A percentile compares a stretch with the other conserved stretches of the same genome.
Conservation (phyloP, 2,113 vertebrate species). For the Aldabrachelys gigantea region DNA sequence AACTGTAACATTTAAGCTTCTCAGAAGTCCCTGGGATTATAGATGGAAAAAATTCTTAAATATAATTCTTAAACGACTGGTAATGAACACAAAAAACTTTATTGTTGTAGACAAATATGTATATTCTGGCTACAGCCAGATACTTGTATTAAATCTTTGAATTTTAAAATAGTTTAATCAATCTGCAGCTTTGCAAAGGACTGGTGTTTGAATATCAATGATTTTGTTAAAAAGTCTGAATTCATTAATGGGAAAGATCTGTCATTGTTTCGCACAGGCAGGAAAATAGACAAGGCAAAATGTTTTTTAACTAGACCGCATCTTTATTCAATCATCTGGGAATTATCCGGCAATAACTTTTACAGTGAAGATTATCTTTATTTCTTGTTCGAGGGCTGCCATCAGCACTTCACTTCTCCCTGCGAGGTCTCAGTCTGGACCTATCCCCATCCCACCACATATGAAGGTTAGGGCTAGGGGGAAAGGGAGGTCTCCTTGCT, state of each 20-base stretch:
- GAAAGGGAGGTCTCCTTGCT: neutral
- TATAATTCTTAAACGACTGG: neutral
- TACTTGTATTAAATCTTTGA: neutral
- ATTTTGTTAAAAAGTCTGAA: neutral
- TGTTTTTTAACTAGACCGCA: neutral
- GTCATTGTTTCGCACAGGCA: neutral
- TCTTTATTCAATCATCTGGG: neutral
- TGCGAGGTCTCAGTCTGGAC: neutral
- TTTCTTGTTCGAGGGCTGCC: neutral
- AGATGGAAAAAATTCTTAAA: too few species aligned
- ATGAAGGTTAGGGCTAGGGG: accelerated
- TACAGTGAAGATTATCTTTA: neutral
- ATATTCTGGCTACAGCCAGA: neutral
- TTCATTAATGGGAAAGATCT: neutral
- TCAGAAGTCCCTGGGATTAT: neutral
- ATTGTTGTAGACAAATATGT: neutral
- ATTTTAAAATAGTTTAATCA: neutral
- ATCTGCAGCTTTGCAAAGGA: neutral
- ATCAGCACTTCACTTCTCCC: neutral
- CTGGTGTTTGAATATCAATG: neutral
- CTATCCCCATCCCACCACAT: neutral
- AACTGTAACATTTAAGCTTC: neutral
- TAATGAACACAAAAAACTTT: neutral
- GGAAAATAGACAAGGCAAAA: neutral
- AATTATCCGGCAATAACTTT: neutral